Conservation (phyloP, 2,888 invertebrate genomes). For the Epinotia brunnichana region DNA sequence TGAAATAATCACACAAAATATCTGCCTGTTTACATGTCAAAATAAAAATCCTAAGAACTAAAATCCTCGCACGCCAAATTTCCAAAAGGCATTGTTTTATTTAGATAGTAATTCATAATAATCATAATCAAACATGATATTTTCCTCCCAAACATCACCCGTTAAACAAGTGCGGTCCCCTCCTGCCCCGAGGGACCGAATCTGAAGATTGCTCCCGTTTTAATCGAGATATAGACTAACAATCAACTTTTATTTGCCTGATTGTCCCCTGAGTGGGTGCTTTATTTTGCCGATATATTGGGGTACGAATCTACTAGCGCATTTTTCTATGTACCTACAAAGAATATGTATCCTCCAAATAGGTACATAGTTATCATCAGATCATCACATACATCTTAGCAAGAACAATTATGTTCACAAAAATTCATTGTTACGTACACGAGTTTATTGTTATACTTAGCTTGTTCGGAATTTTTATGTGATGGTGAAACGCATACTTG, state of each 20-base stretch:
- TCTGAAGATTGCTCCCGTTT: slow-evolving; percentile 32
- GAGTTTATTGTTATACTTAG: no score
- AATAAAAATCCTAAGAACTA: background rate
- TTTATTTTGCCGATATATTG: slow-evolving; percentile 33
- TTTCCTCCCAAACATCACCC: slow-evolving; percentile 15
- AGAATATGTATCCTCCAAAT: background rate
- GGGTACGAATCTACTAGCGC: slow-evolving; percentile 6
- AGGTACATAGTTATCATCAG: background rate
- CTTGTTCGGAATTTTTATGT: no score
- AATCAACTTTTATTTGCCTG: slow-evolving; percentile 40
- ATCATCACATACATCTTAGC: no score
- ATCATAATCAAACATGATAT: slow-evolving; percentile 14
- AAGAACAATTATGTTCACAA: no score
- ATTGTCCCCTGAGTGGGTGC: slow-evolving; percentile 26
- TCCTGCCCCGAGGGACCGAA: background rate
- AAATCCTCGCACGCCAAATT: background rate
- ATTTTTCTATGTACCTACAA: background rate
- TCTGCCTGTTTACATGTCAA: no score
- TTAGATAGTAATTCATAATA: background rate
- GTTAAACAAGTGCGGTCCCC: slow-evolving; percentile 16
- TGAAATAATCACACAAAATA: no score
- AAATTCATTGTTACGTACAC: no score
- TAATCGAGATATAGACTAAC: slow-evolving; percentile 41
- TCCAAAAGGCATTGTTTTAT: background rate
- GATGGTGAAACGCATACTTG: no score